phyloP scores from a whole-genome alignment of 2,888 invertebrate species.

The Zygaena filipendulae region DNA sequence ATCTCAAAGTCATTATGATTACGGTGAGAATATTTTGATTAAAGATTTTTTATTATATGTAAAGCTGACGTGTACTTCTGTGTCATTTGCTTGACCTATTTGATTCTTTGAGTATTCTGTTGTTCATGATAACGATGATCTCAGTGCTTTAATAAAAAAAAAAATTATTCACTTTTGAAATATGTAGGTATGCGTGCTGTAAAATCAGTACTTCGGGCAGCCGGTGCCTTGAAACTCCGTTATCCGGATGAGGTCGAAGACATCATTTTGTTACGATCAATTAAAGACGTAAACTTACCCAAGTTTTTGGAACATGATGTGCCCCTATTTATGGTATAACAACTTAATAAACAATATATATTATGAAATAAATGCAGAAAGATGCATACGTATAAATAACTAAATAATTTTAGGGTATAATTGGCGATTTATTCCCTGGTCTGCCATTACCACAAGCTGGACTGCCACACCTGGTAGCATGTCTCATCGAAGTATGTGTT shows the following conservation, averaged over 20 bases:
- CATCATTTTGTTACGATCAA: slow-evolving; percentile 86
- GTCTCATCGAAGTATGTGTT: slow-evolving; percentile 71
- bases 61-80: too few relatives aligned
- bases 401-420: slow-evolving; percentile 81
- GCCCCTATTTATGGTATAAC: slow-evolving; percentile 79
- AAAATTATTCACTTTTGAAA: too few relatives aligned
- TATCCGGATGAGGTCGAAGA: slow-evolving; percentile 92
- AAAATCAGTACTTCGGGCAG: slow-evolving; percentile 91
- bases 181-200: slow-evolving; percentile 88
- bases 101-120: too few relatives aligned
- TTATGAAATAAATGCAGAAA: too few relatives aligned
- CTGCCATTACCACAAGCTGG: slow-evolving; percentile 82
- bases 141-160: too few relatives aligned
- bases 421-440: slow-evolving; percentile 94
- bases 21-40: slow-evolving; percentile 77
- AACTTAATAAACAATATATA: too few relatives aligned
- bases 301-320: slow-evolving; percentile 92
- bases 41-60: too few relatives aligned
- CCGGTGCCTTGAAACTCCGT: slow-evolving; percentile 89
- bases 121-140: too few relatives aligned
- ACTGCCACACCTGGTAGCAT: slow-evolving; percentile 67
- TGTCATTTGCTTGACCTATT: too few relatives aligned
- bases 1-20: slow-evolving; percentile 95
- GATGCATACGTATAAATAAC: too few relatives aligned
- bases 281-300: slow-evolving; percentile 94